Conservation (phyloP, 2,797 vertebrate genomes). For the Poliocrania exsul region DNA sequence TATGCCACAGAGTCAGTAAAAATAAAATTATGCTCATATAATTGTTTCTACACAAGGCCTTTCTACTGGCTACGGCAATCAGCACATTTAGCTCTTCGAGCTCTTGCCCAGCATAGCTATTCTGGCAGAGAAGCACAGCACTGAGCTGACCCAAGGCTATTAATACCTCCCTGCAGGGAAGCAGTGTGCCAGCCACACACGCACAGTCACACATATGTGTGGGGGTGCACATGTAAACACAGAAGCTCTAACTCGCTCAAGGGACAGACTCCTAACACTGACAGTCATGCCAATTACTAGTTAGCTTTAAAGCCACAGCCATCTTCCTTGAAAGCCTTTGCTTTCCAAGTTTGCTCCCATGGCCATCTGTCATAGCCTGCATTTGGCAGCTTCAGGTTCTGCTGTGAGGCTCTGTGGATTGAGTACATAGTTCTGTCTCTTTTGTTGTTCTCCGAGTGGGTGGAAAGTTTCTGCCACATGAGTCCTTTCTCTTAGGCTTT, state of each 20-base stretch:
- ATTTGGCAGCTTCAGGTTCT: conserved; percentile 37
- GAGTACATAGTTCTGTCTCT: not conserved
- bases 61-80: not conserved
- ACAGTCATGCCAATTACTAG: not conserved
- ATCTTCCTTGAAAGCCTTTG: conserved; percentile 56
- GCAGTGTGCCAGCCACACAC: not conserved
- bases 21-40: conserved; percentile 10
- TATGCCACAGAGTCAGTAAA: not conserved
- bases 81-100: conserved; percentile 13
- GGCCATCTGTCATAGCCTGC: conserved; percentile 53
- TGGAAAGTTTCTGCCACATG: not conserved
- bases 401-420: conserved; percentile 8
- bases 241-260: not conserved
- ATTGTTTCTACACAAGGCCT: not conserved
- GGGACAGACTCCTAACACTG: not conserved
- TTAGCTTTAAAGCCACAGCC: conserved; percentile 28
- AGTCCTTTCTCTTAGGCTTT: conserved; percentile 24
- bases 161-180: conserved; percentile 1
- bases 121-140: not conserved
- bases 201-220: not conserved
- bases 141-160: conserved; percentile 4
- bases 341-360: conserved; percentile 53
- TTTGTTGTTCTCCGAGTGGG: not conserved
- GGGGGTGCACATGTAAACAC: not conserved
- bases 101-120: not conserved